Conservation (phyloP, 2,113 vertebrate genomes). For the Prunella fulvescens region DNA sequence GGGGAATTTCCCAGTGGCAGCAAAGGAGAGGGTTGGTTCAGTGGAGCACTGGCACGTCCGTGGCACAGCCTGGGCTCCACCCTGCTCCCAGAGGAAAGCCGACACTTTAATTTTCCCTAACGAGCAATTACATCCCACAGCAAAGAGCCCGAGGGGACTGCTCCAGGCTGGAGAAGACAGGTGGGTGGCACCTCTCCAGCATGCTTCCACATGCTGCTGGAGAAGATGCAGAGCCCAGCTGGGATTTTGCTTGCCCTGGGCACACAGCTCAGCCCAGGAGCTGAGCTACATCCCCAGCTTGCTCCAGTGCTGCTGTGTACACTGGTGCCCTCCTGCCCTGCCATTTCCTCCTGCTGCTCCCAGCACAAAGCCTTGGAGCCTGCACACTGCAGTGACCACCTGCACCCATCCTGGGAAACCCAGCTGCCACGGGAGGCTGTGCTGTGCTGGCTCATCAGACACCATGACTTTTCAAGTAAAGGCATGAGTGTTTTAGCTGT, state of each 20-base stretch:
- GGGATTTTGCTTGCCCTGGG: neutral
- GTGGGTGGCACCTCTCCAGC: neutral
- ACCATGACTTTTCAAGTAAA: neutral
- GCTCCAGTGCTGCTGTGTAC: fast-evolving
- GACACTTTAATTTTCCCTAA: neutral
- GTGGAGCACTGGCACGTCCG: neutral
- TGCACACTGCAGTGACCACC: neutral
- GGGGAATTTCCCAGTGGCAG: neutral
- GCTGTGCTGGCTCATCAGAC: neutral
- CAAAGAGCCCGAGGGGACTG: neutral
- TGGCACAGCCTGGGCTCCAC: neutral
- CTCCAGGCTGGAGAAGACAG: neutral
- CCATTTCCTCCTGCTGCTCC: neutral
- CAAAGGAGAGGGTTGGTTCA: neutral
- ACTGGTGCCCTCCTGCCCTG: neutral
- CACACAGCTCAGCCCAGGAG: neutral
- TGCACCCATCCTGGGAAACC: neutral
- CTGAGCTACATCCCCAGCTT: neutral
- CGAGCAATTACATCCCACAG: neutral
- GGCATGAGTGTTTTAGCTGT: neutral
- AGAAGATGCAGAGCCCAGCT: neutral
- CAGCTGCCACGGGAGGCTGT: neutral
- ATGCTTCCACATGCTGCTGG: neutral
- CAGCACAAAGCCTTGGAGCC: neutral
- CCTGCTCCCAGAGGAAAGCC: neutral